Percentiles rank a stretch among this genome's conserved stretches.
Conservation (phyloP, 1,140 invertebrate species). For the Melitaea cinxia region DNA sequence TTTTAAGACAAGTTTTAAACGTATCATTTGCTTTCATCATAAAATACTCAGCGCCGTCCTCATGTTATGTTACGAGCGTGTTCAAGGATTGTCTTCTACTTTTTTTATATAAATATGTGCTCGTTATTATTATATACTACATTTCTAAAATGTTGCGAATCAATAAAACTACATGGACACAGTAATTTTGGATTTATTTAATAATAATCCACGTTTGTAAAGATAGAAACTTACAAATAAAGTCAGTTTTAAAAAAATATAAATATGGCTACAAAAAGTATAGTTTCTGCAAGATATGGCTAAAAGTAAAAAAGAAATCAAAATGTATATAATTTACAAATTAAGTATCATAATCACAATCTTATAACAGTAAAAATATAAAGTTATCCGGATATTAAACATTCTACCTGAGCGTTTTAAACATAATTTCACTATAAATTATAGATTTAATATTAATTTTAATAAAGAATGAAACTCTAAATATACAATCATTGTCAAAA, state of each 20-base stretch:
- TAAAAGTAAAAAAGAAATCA: slow-evolving; percentile 61
- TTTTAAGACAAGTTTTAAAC: too few relatives aligned
- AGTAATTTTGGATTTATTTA: slow-evolving; percentile 74
- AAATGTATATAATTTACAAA: slow-evolving; percentile 54
- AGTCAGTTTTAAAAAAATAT: slow-evolving; percentile 76
- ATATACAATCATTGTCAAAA: slow-evolving; percentile 78
- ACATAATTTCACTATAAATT: slow-evolving; percentile 70
- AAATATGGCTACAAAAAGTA: slow-evolving; percentile 77
- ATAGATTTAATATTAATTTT: slow-evolving; percentile 69
- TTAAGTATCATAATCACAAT: slow-evolving; percentile 62
- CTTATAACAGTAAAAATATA: slow-evolving; percentile 52
- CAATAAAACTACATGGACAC: slow-evolving; percentile 44
- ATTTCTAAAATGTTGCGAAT: not conserved
- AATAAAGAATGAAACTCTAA: slow-evolving; percentile 66
- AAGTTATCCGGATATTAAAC: slow-evolving; percentile 51
- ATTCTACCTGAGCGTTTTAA: slow-evolving; percentile 65
- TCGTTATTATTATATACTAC: not conserved
- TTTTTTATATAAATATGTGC: too few relatives aligned
- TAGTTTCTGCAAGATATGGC: slow-evolving; percentile 59
- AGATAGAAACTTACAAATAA: slow-evolving; percentile 78
- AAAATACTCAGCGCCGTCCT: too few relatives aligned
- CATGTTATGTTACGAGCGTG: too few relatives aligned
- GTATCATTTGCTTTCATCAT: too few relatives aligned
- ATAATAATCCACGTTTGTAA: slow-evolving; percentile 78
- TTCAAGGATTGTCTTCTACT: too few relatives aligned